Evolutionary conservation across 1,140 invertebrate genomes (phyloP), one percentile per base, ranked within the genome.

Genomic region (Dolichoris vasculosae): DNA sequence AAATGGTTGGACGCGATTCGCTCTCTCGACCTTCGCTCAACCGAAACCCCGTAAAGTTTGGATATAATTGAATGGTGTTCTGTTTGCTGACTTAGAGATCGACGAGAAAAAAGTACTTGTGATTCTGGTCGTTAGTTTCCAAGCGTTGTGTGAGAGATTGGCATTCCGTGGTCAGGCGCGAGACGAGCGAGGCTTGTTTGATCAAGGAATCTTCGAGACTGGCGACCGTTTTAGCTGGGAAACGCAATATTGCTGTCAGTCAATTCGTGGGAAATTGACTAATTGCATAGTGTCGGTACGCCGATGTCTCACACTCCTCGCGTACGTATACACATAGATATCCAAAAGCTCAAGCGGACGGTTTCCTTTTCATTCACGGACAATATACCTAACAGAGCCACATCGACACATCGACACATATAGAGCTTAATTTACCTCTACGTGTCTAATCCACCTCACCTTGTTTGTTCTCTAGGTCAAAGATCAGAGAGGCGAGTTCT

Each of bases 141-240:
- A 97, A 95, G 95, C 96, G 97, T 93, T 95, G 94, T 91, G 96
- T 97, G 93, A 97, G 95, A 93, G 95, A 95, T 94, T 96, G 96
- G 95, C 97, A 97, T 95, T 97, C 96, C 90, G 94, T 94, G 90
- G 96, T 96, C 91, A 97, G 95, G 95, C 96, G 97, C 94, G 97
- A 96, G 95, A 97, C 96, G 95, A 97, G 95, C 95, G 95, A 95
- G 94, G 96, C 97, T 95, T 97, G 97, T 93, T 96, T 96, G 93
- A 95, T 95, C 94, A 97, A 95, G 95, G 97, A 96, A 92, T 95
- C 95, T 95, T 97, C 96, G 94, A 97, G 95, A 94, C 96, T 96
- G 94, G 95, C 95, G 92, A 97, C 96, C 90, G 96, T 97, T 94
- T 95, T 95, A 95, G 95, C 96, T 77, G 79, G 63, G 79, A 69